phyloP scores from a whole-genome alignment of 2,888 invertebrate genomes.

The Pedicia rivosa region DNA sequence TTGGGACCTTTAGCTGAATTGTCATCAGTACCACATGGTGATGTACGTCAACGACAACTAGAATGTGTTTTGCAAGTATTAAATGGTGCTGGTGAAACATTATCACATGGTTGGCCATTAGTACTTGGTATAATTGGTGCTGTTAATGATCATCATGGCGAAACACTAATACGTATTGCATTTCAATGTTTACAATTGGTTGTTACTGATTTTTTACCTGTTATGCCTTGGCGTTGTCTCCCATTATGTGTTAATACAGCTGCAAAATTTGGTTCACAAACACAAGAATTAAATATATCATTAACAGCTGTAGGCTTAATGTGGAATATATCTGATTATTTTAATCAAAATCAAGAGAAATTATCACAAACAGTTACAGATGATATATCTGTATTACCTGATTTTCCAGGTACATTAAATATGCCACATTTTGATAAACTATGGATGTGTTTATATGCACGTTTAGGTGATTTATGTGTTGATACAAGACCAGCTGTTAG shows the following conservation, averaged over 20 bases:
- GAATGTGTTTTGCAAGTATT: slow-evolving; percentile 88
- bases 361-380: slow-evolving; percentile 54
- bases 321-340: slow-evolving; percentile 98
- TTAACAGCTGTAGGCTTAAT: slow-evolving; percentile 91
- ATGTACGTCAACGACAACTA: slow-evolving; percentile 86
- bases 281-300: slow-evolving; percentile 91
- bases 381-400: slow-evolving; percentile 63
- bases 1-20: slow-evolving; percentile 84
- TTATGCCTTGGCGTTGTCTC: slow-evolving; percentile 84
- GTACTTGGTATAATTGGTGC: slow-evolving; percentile 92
- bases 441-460: slow-evolving; percentile 90
- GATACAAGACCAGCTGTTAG: slow-evolving; percentile 91
- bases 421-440: slow-evolving; percentile 82
- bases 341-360: slow-evolving; percentile 87
- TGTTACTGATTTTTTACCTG: slow-evolving; percentile 84
- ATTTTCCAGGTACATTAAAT: slow-evolving; percentile 67
- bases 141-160: slow-evolving; percentile 82
- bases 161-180: slow-evolving; percentile 80
- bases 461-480: slow-evolving; percentile 80
- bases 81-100: slow-evolving; percentile 81
- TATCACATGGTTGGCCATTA: slow-evolving; percentile 90
- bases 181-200: slow-evolving; percentile 93
- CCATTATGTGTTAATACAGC: slow-evolving; percentile 84
- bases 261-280: slow-evolving; percentile 90
- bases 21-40: slow-evolving; percentile 76